Base-by-base conservation (phyloP, 2,888 invertebrate genomes). In the Troilus luridus region DNA sequence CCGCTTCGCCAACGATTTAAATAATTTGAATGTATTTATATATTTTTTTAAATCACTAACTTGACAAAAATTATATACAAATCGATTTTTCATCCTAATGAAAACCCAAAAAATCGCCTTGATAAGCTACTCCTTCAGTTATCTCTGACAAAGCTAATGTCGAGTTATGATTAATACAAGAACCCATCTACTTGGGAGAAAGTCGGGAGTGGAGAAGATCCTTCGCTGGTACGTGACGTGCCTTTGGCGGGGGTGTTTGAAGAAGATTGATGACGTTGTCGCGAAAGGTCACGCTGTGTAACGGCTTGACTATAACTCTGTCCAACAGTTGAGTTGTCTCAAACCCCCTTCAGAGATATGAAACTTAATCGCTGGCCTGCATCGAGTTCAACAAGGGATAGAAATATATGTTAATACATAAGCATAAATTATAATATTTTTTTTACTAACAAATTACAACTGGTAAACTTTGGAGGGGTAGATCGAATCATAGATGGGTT, bases 221-320 rank as follows among this genome's bases (percentile, higher is more conserved):
- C 27, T 41, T 41, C 21, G 72, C 27, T 8, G 11, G 17, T 77
- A 27, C 72, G 72, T 77, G 72, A 77, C 72, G 41, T 41, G 72
- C 72, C 24, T 77, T 41, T 85, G 85, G 85, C n/a, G 85, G n/a
- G 56, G 56, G n/a, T 21, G 85, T 56, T 58, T 85, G 85, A 85
- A 85, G 85, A 58, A 85, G 85, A 85, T 85, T 85, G 85, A 85
- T 56, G 85, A 85, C 21, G 12, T 24, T 67, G 72, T 77, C n/a
- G 21, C 85, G 85, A 85, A 85, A 85, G 85, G 85, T 85, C 85
- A 85, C 58, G 56, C 11, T 11, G 11, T 54, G 56, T 58, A 58
- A n/a, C n/a, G 85, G 85, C 85, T 77, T 77, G 41, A 77, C 72
- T 27, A 77, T 41, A 77, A 41, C 72, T 0, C 41, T 41, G 72